Evolutionary conservation across 2,113 vertebrate genomes (phyloP), one percentile per base, ranked within the genome.

Genomic region (Clarias gariepinus): DNA sequence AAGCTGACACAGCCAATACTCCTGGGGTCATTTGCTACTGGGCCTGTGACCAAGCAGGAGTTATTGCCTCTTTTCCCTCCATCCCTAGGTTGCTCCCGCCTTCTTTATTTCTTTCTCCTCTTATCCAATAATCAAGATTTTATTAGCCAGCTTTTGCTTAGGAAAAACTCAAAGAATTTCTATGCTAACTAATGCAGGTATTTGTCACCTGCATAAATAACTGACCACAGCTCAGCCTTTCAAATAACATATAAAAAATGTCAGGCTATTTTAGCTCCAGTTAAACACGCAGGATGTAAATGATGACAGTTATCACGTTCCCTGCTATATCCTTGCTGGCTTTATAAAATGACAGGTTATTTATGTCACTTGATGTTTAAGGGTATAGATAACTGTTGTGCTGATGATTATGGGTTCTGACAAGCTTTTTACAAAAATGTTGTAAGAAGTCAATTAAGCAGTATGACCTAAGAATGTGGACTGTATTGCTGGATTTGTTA

Each of bases 1-100:
- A 52, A 89, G 81, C 77, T 91, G 63, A 81, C 19, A 84, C 83
- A 12, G 87, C 93, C 91, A 94, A 87, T 92, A 91, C 92, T 93
- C 92, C 83, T 60, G 82, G 23, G 90, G 89, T 93, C 92, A 94
- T 87, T 47, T 57, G 86, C 89, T 80, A 86, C 58, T 84, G 89
- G 88, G 90, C 76, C 91, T 76, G 85, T 86, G 60, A 87, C 86
- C 15, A 87, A 64, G 63, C 84, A 88, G 41, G 81, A 87, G 90
- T 88, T 89, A 90, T 89, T 83, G 85, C 64, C 57, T 83, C 89
- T 88, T 81, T 81, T 41, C 87, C 87, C 57, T 82, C 89, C 88
- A 77, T 80, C 36, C 88, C 77, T 82, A 47, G 58, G 21, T 83
- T 47, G 63, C 77, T 71, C 30, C 57, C 78, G 28, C 86, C 60